Percentiles rank a stretch among this genome's conserved stretches.
Conservation (phyloP, 1,140 invertebrate species). For the Drosophila lacertosa region DNA sequence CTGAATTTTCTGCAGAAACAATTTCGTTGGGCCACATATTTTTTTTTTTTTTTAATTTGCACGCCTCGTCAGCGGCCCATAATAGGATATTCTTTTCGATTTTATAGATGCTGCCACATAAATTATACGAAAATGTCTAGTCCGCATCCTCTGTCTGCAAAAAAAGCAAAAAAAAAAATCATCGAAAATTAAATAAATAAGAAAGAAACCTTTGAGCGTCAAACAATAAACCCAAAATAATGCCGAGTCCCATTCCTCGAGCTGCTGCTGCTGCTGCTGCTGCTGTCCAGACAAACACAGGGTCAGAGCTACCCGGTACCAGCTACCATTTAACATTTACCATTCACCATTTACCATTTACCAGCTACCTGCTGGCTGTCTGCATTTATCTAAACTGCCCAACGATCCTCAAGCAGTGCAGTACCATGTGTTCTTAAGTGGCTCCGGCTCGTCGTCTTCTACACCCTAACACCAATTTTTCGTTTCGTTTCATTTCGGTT, state of each 20-base stretch:
- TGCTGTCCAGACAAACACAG: slow-evolving; percentile 15
- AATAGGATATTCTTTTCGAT: slow-evolving; percentile 22
- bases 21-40: slow-evolving; percentile 21
- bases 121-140: slow-evolving; percentile 59
- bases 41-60: slow-evolving; percentile 47
- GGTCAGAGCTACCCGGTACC: slow-evolving; percentile 31
- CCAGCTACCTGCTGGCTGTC: slow-evolving; percentile 47
- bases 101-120: slow-evolving; percentile 51
- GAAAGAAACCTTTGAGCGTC: slow-evolving; percentile 29
- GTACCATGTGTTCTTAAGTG: slow-evolving; percentile 76
- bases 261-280: too few relatives aligned
- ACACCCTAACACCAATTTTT: slow-evolving; percentile 66
- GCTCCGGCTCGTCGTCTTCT: slow-evolving; percentile 19
- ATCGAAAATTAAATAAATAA: slow-evolving; percentile 8
- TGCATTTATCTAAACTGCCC: slow-evolving; percentile 52
- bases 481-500: slow-evolving; percentile 53
- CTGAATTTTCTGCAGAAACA: slow-evolving; percentile 32
- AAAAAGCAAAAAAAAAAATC: slow-evolving; percentile 28
- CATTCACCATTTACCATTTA: slow-evolving; percentile 33
- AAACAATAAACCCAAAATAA: slow-evolving; percentile 25
- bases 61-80: slow-evolving; percentile 23
- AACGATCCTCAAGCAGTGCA: slow-evolving; percentile 57
- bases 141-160: slow-evolving; percentile 46
- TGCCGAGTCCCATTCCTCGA: slow-evolving; percentile 14
- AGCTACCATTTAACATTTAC: slow-evolving; percentile 28